Evolutionary conservation across 2,888 invertebrate species (phyloP), one percentile per base, ranked within the genome.

Genomic region (Amiota minor): DNA sequence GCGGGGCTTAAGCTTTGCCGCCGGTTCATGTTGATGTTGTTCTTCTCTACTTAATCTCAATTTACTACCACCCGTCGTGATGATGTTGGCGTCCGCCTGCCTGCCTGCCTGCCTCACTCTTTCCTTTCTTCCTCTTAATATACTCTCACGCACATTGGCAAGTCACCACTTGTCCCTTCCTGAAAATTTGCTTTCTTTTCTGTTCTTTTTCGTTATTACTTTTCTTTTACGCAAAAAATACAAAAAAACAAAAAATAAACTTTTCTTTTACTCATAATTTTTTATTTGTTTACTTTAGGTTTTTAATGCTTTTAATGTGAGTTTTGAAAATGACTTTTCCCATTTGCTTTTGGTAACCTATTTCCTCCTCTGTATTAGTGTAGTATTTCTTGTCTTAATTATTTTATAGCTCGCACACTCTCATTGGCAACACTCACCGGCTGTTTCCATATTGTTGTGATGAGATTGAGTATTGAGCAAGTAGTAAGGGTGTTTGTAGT

Each of bases 331-430:
- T 50, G 12, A 50, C 53, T 50, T n/a, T 50, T 12, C 35, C 35
- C 35, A 35, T 35, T 35, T 35, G 23, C 4, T 35, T 35, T 6
- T 35, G 35, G 35, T 35, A 35, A 35, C 35, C 35, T 35, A 35
- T 8, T 6, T 6, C 6, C 6, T 4, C 6, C 35, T 35, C 2
- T 23, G 49, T 49, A 47, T 69, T 53, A 62, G 75, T 71, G 70
- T 71, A 68, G 45, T 65, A 46, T 45, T 67, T 62, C 71, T 76
- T 61, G 76, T 53, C 79, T 79, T 82, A 84, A 82, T 82, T 83
- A 80, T 78, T 83, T 84, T 82, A 84, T 82, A 80, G 80, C 35
- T 35, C 4, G 6, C 35, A 35, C 53, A 53, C 75, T 65, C 78
- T 77, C 77, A 79, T 79, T 77, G 75, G 75, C 74, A 73, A 74